Base-by-base conservation (phyloP, 1,140 invertebrate species). In the Megathymus violae region DNA sequence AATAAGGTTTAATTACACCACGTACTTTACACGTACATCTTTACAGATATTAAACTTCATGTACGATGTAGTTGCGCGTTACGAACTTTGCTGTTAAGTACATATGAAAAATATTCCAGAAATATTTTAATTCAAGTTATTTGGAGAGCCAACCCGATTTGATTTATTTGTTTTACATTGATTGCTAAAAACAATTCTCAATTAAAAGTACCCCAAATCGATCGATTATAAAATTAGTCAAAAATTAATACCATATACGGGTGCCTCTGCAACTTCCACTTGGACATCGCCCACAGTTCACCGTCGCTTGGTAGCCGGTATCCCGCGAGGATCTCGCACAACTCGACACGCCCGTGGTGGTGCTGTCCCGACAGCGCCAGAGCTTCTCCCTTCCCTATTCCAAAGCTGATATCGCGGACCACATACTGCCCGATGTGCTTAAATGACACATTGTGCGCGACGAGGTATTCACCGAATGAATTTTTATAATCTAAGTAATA, bases 311-410 rank as follows among this genome's bases (percentile, higher is more conserved):
- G 74, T 4, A 78, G 13, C 34, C 38, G 62, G 34, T 79, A 80
- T 1, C 85, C 86, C 0, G 80, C 74, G 4, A 89, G 19, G 9
- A 80, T 48, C 22, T 87, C 68, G 11, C 79, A 80, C 13, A 89
- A 60, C 0, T 54, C 52, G 14, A 68, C 16, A 14, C 84, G 78
- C 2, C 84, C 86, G 40, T 80, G 80, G 4, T 66, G 47, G 34
- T 67, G 65, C 4, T 80, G 43, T 0, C 86, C 84, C 0, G 81
- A 78, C 14, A 87, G 14, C 0, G 80, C 82, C 9, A 84, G 27
- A 0, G 64, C 78, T 40, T 83, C 70, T 0, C 86, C 84, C 44
- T 72, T 78, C 0, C 67, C 70, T 1, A 89, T 0, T 0, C 82
- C 81, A 0, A 89, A 61, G 46, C 69, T 74, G 0, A 85, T 22